Conservation (phyloP, 2,113 vertebrate species). For the Panthera leo region DNA sequence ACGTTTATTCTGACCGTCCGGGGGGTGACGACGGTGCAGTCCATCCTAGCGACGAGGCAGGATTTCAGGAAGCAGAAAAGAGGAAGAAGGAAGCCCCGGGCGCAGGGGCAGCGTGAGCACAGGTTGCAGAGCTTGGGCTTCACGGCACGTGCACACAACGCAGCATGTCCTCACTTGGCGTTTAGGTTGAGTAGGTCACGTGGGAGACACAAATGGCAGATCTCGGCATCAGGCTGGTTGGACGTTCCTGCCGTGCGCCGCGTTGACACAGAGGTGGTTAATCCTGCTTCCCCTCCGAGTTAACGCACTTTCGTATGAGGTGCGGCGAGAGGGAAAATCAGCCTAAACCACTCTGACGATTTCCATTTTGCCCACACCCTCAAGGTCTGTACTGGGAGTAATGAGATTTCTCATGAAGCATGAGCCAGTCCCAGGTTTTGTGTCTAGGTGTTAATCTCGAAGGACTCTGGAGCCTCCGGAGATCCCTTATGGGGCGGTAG, state of each 20-base stretch:
- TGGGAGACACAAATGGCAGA: neutral
- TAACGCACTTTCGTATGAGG: conserved; percentile 48
- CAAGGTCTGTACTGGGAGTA: conserved; percentile 46
- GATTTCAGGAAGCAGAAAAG: neutral
- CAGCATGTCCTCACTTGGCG: fast-evolving
- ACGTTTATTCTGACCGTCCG: neutral
- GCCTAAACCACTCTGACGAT: conserved; percentile 6
- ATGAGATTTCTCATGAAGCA: conserved; percentile 21
- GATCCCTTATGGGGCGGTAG: neutral
- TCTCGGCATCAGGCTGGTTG: neutral
- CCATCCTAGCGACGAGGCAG: neutral
- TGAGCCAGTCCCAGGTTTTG: neutral
- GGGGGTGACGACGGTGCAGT: fast-evolving
- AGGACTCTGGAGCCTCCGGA: neutral
- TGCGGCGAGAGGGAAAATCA: conserved; percentile 47
- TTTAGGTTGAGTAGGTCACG: neutral
- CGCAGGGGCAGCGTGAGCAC: fast-evolving
- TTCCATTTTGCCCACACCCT: conserved; percentile 45
- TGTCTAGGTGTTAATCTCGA: neutral
- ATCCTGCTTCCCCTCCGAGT: conserved; percentile 39
- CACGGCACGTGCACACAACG: fast-evolving
- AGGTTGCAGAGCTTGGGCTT: fast-evolving
- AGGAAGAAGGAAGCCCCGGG: neutral
- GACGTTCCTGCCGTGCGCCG: neutral
- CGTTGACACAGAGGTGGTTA: neutral